Evolutionary conservation across 2,113 vertebrate genomes (phyloP).

Genomic region (Ranitomeya variabilis): DNA sequence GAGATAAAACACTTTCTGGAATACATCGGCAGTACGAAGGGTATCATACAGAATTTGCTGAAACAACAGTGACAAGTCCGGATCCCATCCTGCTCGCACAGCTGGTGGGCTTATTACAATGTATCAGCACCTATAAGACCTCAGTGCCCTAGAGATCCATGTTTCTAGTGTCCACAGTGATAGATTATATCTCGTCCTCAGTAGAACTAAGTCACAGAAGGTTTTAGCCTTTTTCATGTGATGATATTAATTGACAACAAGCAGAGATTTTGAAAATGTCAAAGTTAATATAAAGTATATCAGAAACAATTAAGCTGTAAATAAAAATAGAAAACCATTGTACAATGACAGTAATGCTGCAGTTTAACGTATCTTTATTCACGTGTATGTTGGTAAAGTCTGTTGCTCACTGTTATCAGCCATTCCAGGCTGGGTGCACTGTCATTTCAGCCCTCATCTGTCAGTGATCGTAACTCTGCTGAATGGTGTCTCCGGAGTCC

Average conservation of each 20-base stretch:
- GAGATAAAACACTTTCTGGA: no score
- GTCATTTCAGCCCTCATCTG: background rate
- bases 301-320: background rate
- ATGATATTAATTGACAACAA: background rate
- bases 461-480: background rate
- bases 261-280: background rate
- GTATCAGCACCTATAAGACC: background rate
- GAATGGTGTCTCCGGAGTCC: constrained; percentile 33
- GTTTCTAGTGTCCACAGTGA: no score
- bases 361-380: no score
- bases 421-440: background rate
- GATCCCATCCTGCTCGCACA: no score
- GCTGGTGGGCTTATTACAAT: background rate
- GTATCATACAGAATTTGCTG: no score
- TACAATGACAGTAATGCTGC: no score
- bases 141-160: no score
- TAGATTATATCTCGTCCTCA: no score
- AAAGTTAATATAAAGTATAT: background rate
- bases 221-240: background rate
- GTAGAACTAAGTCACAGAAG: no score
- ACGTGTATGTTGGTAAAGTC: background rate
- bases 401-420: background rate
- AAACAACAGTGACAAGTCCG: no score
- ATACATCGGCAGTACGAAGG: no score
- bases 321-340: no score